phyloP scores from a whole-genome alignment of 2,113 vertebrate species.

The Dunckerocampus dactyliophorus region DNA sequence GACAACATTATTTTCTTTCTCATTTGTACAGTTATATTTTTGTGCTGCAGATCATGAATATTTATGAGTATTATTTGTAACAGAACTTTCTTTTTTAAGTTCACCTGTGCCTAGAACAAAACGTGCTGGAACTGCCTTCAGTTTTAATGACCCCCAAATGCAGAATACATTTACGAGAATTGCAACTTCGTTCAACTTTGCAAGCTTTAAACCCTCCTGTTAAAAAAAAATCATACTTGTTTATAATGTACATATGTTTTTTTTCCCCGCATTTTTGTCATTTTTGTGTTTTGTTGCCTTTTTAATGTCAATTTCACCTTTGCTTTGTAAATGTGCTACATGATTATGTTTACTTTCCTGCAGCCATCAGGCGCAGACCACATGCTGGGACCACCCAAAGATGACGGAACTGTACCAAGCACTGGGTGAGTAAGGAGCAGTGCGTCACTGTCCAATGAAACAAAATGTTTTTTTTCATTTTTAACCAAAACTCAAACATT shows the following conservation, averaged over 20 bases:
- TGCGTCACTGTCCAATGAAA: too few species aligned
- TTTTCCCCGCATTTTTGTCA: neutral
- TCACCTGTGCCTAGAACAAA: neutral
- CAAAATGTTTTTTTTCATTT: too few species aligned
- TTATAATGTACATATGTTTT: neutral
- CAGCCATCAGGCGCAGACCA: slow-evolving; percentile 97
- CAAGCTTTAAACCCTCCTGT: too few species aligned
- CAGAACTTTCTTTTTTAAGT: slow-evolving; percentile 6
- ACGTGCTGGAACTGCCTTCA: neutral
- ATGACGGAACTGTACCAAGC: slow-evolving; percentile 98
- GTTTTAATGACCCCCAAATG: neutral
- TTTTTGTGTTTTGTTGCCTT: neutral
- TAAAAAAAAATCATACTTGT: too few species aligned
- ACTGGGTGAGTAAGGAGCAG: slow-evolving; percentile 77
- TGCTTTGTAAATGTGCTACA: slow-evolving; percentile 11
- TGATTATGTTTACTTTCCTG: slow-evolving; percentile 1
- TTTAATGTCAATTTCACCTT: slow-evolving; percentile 2
- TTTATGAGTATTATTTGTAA: slow-evolving; percentile 32
- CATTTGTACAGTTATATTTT: neutral
- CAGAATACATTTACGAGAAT: neutral
- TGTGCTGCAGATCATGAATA: slow-evolving; percentile 7
- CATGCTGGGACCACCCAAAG: slow-evolving; percentile 99
- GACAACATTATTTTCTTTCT: neutral
- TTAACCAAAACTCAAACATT: neutral
- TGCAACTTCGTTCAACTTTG: neutral